Conservation (phyloP, 2,888 invertebrate genomes). For the Philopedon plagiatum region DNA sequence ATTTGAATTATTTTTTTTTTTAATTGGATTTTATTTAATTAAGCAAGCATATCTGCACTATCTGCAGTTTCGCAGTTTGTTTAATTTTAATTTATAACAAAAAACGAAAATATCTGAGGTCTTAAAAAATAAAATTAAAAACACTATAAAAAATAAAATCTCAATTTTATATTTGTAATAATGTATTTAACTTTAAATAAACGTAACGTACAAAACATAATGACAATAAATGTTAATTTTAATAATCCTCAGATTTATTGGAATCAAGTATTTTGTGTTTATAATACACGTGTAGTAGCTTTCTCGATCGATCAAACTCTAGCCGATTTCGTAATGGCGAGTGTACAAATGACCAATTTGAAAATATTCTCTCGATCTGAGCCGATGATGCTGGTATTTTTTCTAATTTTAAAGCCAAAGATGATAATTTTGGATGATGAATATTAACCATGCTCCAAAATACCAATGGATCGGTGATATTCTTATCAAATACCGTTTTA, state of each 20-base stretch:
- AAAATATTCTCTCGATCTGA: slow-evolving; percentile 36
- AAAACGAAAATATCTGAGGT: too few species aligned
- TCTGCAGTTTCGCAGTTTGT: too few species aligned
- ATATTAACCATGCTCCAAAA: slow-evolving; percentile 17
- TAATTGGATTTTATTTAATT: too few species aligned
- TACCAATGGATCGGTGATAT: slow-evolving; percentile 10
- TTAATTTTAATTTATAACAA: too few species aligned
- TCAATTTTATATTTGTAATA: too few species aligned
- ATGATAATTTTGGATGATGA: slow-evolving; percentile 11
- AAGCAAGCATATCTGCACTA: too few species aligned
- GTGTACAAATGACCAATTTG: slow-evolving; percentile 36
- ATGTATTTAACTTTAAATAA: too few species aligned
- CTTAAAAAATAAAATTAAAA: too few species aligned
- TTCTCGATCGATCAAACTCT: slow-evolving; percentile 30
- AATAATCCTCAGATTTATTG: slow-evolving; percentile 29
- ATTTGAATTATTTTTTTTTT: too few species aligned
- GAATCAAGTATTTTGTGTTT: slow-evolving; percentile 17
- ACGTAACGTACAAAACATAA: too few species aligned
- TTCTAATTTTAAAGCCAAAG: slow-evolving; percentile 27
- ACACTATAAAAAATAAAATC: too few species aligned
- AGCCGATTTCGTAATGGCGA: slow-evolving; percentile 23
- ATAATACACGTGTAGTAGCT: slow-evolving; percentile 6
- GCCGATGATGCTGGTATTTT: slow-evolving; percentile 33
- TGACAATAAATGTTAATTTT: too few species aligned
- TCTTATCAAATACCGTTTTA: slow-evolving; percentile 1